phyloP scores from a whole-genome alignment of 1,140 invertebrate species.

The Olivierus martensii region DNA sequence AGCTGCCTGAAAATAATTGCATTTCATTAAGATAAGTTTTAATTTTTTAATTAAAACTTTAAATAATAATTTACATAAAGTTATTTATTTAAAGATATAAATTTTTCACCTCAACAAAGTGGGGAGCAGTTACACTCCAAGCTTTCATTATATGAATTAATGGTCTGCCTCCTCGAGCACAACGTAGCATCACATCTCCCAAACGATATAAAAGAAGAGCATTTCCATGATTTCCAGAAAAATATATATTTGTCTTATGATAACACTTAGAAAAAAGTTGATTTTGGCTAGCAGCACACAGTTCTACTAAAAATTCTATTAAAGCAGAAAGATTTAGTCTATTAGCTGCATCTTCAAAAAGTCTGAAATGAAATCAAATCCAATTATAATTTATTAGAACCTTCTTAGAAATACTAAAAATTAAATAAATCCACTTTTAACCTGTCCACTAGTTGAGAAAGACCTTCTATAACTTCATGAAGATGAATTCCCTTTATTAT shows the following conservation, averaged over 20 bases:
- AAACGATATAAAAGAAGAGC: conserved; percentile 56
- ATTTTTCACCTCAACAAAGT: conserved; percentile 66
- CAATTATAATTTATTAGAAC: neutral
- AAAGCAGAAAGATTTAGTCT: conserved; percentile 70
- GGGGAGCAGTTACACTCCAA: conserved; percentile 77
- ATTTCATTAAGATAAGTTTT: neutral
- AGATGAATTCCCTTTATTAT: conserved; percentile 64
- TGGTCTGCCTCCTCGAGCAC: conserved; percentile 68
- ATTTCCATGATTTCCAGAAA: conserved; percentile 15
- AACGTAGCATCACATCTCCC: conserved; percentile 72
- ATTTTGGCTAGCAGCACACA: conserved; percentile 65
- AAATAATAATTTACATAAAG: no score
- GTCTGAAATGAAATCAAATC: conserved; percentile 19
- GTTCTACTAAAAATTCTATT: conserved; percentile 59
- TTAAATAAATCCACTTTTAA: conserved; percentile 18
- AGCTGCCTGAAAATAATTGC: conserved; percentile 55
- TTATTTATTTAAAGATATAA: no score
- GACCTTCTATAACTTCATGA: conserved; percentile 66
- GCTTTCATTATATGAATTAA: conserved; percentile 76
- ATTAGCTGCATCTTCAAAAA: conserved; percentile 62
- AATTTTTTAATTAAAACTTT: no score
- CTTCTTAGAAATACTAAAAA: neutral
- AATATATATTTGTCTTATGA: neutral
- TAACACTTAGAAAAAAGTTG: conserved; percentile 43
- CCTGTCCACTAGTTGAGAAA: conserved; percentile 72